phyloP scores from a whole-genome alignment of 2,113 vertebrate species.

The Ammodramus savannarum region DNA sequence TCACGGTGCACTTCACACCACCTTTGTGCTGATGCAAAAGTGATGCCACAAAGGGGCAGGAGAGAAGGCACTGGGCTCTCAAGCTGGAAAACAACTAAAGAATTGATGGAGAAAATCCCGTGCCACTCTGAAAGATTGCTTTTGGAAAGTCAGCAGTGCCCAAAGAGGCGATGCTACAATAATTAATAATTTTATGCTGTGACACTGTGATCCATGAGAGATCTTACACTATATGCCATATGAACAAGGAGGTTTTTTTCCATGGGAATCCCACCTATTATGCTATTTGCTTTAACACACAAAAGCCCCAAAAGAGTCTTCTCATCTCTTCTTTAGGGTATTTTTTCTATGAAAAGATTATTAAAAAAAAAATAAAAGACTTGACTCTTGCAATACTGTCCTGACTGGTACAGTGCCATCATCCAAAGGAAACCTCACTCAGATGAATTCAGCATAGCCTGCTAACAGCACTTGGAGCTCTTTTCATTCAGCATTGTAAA shows the following conservation, averaged over 20 bases:
- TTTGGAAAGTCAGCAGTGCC: background rate
- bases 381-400: background rate
- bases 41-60: background rate
- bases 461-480: background rate
- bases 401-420: background rate
- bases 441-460: background rate
- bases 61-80: background rate
- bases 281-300: background rate
- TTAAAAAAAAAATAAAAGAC: background rate
- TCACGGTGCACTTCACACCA: background rate
- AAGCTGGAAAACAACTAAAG: background rate
- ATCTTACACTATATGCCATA: background rate
- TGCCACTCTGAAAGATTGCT: background rate
- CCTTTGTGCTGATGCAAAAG: background rate
- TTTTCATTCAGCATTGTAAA: background rate
- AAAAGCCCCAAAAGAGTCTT: fast-evolving
- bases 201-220: background rate
- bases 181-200: background rate
- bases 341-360: background rate
- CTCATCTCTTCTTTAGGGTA: background rate
- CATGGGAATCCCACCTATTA: background rate
- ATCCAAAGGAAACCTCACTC: background rate
- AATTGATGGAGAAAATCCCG: background rate
- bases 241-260: background rate
- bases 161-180: background rate